These are phyloP conservation scores for Echinometra lucunter DNA, from an alignment of 53 echinoderm and acorn worm species.

Conservation along the genomic window DNA sequence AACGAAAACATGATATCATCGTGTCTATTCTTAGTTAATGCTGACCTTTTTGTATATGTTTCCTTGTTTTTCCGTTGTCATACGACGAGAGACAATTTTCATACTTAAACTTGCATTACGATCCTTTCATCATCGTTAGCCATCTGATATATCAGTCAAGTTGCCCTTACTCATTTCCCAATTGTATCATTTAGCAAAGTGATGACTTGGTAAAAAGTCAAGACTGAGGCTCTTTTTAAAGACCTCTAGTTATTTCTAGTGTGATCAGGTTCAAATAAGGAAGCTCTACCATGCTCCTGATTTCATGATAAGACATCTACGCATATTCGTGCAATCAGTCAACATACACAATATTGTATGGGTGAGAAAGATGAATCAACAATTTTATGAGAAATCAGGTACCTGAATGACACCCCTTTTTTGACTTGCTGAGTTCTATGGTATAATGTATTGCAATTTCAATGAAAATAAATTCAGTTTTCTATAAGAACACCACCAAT, in stretches of 20 bases:
- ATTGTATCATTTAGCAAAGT: constrained; percentile 25
- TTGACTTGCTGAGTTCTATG: no score
- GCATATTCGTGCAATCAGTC: not conserved
- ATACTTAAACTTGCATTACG: not conserved
- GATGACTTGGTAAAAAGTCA: constrained; percentile 37
- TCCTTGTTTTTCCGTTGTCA: constrained; percentile 39
- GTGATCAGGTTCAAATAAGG: constrained; percentile 1
- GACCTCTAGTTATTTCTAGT: not conserved
- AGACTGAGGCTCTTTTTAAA: constrained; percentile 14
- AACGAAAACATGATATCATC: constrained; percentile 37
- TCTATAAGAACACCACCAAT: no score
- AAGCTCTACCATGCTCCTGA: not conserved
- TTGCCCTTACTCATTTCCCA: constrained; percentile 66
- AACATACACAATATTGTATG: no score
- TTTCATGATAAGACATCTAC: constrained; percentile 13
- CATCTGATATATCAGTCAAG: constrained; percentile 13
- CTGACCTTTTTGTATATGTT: constrained; percentile 26
- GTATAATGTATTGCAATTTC: no score
- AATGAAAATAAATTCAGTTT: no score
- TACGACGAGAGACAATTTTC: constrained; percentile 24
- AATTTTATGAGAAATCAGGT: no score
- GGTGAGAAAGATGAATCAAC: no score
- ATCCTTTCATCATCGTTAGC: constrained; percentile 50
- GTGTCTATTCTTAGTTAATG: constrained; percentile 26
- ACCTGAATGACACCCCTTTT: no score